phyloP scores from a whole-genome alignment of 2,113 vertebrate genomes.

The Hiodon alosoides region DNA sequence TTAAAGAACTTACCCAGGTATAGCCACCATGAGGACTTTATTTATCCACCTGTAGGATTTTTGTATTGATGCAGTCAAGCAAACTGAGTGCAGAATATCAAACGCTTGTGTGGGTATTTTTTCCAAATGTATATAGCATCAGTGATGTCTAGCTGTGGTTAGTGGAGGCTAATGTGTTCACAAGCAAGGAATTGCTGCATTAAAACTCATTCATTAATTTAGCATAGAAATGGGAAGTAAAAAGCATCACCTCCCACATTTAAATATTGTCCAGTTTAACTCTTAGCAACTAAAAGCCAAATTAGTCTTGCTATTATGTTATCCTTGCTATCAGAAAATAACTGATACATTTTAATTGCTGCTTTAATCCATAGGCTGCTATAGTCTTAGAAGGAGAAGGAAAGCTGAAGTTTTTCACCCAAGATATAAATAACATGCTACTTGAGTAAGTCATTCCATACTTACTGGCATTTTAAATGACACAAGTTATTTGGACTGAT shows the following conservation, averaged over 20 bases:
- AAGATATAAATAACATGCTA: conserved; percentile 80
- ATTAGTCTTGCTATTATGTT: too few species aligned
- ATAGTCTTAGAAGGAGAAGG: conserved; percentile 76
- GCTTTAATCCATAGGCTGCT: conserved; percentile 62
- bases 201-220: background rate
- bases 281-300: too few species aligned
- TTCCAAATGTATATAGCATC: too few species aligned
- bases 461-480: background rate
- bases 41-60: background rate
- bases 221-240: background rate
- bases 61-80: too few species aligned
- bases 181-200: too few species aligned
- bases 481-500: background rate
- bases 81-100: too few species aligned
- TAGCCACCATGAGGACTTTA: background rate
- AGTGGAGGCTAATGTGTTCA: too few species aligned
- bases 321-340: too few species aligned
- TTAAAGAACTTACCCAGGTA: conserved; percentile 77
- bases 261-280: too few species aligned
- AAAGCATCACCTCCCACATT: background rate
- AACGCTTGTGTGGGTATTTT: too few species aligned
- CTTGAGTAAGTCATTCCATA: conserved; percentile 74
- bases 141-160: too few species aligned
- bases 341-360: background rate
- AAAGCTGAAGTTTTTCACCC: conserved; percentile 82